A percentile compares a stretch with the other conserved stretches of the same genome.
Evolutionary conservation across 2,888 invertebrate genomes (phyloP).

Genomic region (Agriopis leucophaearia): DNA sequence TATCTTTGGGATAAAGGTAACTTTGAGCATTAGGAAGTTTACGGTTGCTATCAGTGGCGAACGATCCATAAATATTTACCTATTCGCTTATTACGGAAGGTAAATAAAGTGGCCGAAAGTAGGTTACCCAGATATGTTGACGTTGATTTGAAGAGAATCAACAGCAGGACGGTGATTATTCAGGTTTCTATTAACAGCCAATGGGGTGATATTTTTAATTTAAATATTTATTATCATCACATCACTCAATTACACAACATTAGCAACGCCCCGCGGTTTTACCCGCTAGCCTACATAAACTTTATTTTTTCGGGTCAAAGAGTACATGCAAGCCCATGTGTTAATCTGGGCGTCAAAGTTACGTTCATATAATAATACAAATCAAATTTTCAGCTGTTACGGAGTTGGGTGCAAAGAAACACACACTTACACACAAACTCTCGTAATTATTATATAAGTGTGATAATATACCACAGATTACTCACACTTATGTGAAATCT

Average conservation of each 20-base stretch:
- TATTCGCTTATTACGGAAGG: slow-evolving; percentile 35
- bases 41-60: slow-evolving; percentile 37
- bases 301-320: no score
- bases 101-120: slow-evolving; percentile 20
- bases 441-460: no score
- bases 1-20: slow-evolving; percentile 53
- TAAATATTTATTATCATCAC: background rate
- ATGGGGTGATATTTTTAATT: background rate
- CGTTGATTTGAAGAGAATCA: slow-evolving; percentile 4
- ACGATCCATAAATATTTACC: slow-evolving; percentile 40
- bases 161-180: background rate
- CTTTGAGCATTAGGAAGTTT: slow-evolving; percentile 46
- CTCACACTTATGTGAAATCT: no score
- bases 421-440: no score
- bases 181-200: background rate
- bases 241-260: background rate
- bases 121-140: slow-evolving; percentile 17
- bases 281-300: no score
- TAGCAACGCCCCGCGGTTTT: no score
- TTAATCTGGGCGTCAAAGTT: no score
- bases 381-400: no score
- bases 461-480: no score
- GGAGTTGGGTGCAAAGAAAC: no score
- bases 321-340: no score
- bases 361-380: no score